Evolutionary conservation across 1,140 invertebrate species (phyloP), one percentile per base, ranked within the genome.

Genomic region (Mizuhopecten yessoensis): DNA sequence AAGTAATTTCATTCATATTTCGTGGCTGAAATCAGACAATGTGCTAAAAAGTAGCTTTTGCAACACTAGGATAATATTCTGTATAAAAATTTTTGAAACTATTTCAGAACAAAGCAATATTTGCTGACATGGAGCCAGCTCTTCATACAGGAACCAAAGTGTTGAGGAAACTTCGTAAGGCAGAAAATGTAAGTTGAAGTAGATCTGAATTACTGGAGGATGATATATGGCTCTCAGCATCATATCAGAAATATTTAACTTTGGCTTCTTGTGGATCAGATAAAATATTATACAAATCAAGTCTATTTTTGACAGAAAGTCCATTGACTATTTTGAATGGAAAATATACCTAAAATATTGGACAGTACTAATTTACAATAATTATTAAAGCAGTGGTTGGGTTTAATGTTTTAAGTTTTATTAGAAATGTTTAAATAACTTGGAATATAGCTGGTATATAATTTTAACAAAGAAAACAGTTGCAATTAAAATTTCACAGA

Each of bases 61-160:
- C n/a, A n/a, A n/a, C n/a, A n/a, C n/a, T n/a, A n/a, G 0, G 3
- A 88, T 20, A 33, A 15, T 45, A 23, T 86, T 20, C 88, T 34
- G 75, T 87, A 33, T 92, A 42, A 45, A 17, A 45, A 45, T 45
- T 45, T 7, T 10, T 45, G 42, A 20, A 45, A 45, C 10, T 88
- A 17, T 94, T 95, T 87, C 87, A 95, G 95, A 95, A 95, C 87
- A 94, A 93, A 90, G 34, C 45, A 11, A 87, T 94, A 15, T 39
- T 95, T 3, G 87, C 87, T 87, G 93, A 95, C 34, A 94, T 95
- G 92, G 95, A 95, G 87, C 94, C 95, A 90, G 93, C 92, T 34
- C 86, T 95, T 34, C 91, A 93, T 34, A 90, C 91, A 17, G 95
- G 94, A 20, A 93, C 93, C n/a, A 92, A 93, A 90, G 93, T 94